These are phyloP conservation scores for Chloroclystis v-ata DNA, from an alignment of 2,888 invertebrate species.

Conservation along the genomic window DNA sequence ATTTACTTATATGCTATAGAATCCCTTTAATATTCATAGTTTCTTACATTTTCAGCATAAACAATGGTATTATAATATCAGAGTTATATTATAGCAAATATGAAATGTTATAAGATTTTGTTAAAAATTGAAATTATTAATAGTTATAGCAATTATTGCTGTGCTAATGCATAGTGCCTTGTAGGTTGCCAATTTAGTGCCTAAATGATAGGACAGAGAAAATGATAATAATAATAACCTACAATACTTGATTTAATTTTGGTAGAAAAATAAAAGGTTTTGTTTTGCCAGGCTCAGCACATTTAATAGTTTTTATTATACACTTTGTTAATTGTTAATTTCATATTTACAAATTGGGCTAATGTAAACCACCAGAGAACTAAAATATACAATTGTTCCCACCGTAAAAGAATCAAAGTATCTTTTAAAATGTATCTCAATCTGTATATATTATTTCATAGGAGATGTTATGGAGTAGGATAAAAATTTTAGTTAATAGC, in stretches of 20 bases:
- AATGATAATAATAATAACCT: conserved; percentile 38
- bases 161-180: conserved; percentile 80
- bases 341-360: conserved; percentile 32
- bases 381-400: conserved; percentile 68
- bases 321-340: conserved; percentile 16
- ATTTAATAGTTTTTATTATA: neutral
- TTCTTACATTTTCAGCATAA: conserved; percentile 4
- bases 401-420: conserved; percentile 71
- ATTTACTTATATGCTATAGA: neutral
- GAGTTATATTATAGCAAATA: conserved; percentile 26
- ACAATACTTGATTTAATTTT: conserved; percentile 16
- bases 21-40: neutral
- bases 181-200: conserved; percentile 80
- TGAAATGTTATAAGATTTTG: conserved; percentile 33
- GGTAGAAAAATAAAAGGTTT: neutral
- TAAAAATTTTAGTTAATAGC: conserved; percentile 24
- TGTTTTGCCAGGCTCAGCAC: conserved; percentile 4
- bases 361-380: conserved; percentile 65
- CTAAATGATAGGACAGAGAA: conserved; percentile 64
- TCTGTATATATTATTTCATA: conserved; percentile 53
- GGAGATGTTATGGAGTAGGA: conserved; percentile 42
- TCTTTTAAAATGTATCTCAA: conserved; percentile 55
- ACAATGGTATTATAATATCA: conserved; percentile 25
- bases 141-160: conserved; percentile 67
- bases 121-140: conserved; percentile 40